Evolutionary conservation across 2,888 invertebrate species (phyloP), one percentile per base, ranked within the genome.

Genomic region (Sinelater perroti): DNA sequence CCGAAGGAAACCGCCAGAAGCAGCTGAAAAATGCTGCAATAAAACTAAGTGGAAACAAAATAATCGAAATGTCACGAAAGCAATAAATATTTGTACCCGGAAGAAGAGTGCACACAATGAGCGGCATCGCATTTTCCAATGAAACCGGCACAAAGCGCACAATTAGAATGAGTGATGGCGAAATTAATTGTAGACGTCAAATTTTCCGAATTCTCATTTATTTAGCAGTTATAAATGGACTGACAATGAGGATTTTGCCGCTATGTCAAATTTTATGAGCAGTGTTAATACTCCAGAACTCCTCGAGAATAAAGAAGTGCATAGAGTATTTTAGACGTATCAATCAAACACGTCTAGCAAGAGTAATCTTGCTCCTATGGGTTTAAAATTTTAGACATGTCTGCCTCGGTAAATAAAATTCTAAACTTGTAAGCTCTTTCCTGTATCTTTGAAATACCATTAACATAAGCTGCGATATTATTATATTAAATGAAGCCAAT

Each of bases 211-310:
- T 46, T 36, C 36, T 38, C 53, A 46, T 53, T 53, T 53, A 53
- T 53, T 53, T 53, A 53, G 53, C 38, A 33, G 53, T 46, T 46
- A 53, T 53, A 44, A 53, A 53, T 53, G 44, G 46, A 53, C 53
- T 53, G 53, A 53, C 53, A 53, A 53, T 53, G 53, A 53, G 46
- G 53, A 53, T 53, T 53, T 46, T 53, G 38, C 53, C 45, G 53
- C 53, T 36, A 36, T 53, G 53, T 53, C 53, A 53, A 46, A 53
- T 53, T 53, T 53, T 53, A 53, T 53, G 53, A 45, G 53, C 35
- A 46, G 21, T 38, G 44, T 53, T 53, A 53, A 46, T 46, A 53
- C 46, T 53, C 28, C 42, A 33, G 40, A 52, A 44, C 21, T 44
- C 44, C 31, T 31, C 33, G 30, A 30, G 31, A 50, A 36, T 50